phyloP scores from a whole-genome alignment of 2,113 vertebrate species.

The Eurystomus gularis region DNA sequence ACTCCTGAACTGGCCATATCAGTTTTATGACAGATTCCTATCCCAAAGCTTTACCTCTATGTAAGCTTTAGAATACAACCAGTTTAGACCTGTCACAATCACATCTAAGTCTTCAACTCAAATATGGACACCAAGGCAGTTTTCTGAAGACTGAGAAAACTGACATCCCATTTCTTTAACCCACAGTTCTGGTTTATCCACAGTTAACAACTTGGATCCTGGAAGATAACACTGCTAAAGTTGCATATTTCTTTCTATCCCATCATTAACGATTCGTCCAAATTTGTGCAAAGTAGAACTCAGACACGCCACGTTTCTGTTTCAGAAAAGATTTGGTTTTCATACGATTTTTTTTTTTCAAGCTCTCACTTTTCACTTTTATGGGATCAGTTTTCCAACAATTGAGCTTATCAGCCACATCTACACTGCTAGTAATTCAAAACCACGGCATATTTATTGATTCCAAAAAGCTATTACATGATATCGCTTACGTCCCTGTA shows the following conservation, averaged over 20 bases:
- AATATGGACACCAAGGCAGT: not conserved
- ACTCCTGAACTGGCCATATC: not conserved
- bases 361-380: conserved; percentile 34
- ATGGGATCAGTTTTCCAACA: conserved; percentile 53
- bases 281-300: not conserved
- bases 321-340: conserved; percentile 1
- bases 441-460: conserved; percentile 59
- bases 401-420: conserved; percentile 47
- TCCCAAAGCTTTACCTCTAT: not conserved
- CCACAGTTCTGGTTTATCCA: not conserved
- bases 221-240: not conserved
- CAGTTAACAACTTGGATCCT: not conserved
- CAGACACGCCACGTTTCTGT: not conserved
- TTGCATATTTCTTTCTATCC: not conserved
- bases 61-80: not conserved
- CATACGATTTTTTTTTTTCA: conserved; percentile 4
- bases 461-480: conserved; percentile 58
- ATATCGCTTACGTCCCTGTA: conserved; percentile 15
- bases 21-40: not conserved
- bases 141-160: not conserved
- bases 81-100: not conserved
- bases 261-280: not conserved
- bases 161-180: not conserved
- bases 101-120: not conserved
- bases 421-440: conserved; percentile 47